Percentiles rank a stretch among this genome's conserved stretches.
Evolutionary conservation across 2,888 invertebrate genomes (phyloP).

Genomic region (Xanthorhoe designata): DNA sequence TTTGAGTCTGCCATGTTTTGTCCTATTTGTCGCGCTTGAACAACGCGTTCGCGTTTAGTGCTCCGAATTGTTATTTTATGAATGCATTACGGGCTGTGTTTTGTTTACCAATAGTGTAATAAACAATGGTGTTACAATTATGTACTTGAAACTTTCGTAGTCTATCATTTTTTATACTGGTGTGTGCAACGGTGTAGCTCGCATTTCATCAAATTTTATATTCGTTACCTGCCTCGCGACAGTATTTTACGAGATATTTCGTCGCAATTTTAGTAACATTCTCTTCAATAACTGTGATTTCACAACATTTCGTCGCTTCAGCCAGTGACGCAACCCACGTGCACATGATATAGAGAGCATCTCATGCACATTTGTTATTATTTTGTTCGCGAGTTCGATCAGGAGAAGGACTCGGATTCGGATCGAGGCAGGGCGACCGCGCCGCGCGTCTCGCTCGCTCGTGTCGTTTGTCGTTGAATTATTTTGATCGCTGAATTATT

Average conservation of each 20-base stretch:
- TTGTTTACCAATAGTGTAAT: slow-evolving; percentile 82
- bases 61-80: slow-evolving; percentile 77
- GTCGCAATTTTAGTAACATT: slow-evolving; percentile 62
- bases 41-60: slow-evolving; percentile 80
- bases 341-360: slow-evolving; percentile 79
- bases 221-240: slow-evolving; percentile 67
- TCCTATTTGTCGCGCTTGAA: slow-evolving; percentile 85
- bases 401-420: slow-evolving; percentile 73
- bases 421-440: slow-evolving; percentile 74
- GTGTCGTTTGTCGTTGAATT: slow-evolving; percentile 61
- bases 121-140: slow-evolving; percentile 64
- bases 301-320: slow-evolving; percentile 63
- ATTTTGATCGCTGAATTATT: slow-evolving; percentile 64
- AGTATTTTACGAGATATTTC: slow-evolving; percentile 66
- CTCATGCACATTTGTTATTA: slow-evolving; percentile 90
- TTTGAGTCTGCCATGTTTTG: slow-evolving; percentile 84
- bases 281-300: slow-evolving; percentile 57
- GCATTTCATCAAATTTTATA: slow-evolving; percentile 76
- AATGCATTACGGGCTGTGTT: slow-evolving; percentile 80
- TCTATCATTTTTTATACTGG: slow-evolving; percentile 66
- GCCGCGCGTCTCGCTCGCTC: slow-evolving; percentile 72
- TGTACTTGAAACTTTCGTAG: slow-evolving; percentile 61
- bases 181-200: slow-evolving; percentile 74
- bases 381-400: slow-evolving; percentile 89
- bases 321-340: slow-evolving; percentile 83